phyloP scores from a whole-genome alignment of 1,140 invertebrate species.

The Anoplolepis gracilipes region DNA sequence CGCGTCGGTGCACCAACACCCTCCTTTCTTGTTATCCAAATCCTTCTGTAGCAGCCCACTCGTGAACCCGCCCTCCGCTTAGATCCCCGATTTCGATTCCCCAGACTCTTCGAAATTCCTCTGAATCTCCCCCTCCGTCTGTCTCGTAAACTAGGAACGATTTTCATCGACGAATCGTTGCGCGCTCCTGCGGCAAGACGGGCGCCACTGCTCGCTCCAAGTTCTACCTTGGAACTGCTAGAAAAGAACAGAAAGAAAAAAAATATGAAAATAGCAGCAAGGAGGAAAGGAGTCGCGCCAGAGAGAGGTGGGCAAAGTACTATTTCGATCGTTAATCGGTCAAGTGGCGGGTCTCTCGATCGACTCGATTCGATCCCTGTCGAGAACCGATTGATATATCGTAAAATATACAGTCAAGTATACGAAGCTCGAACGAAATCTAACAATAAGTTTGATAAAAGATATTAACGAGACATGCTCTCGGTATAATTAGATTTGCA shows the following conservation, averaged over 20 bases:
- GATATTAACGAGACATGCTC: background rate
- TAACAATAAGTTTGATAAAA: background rate
- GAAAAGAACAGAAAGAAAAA: background rate
- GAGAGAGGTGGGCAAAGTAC: conserved; percentile 72
- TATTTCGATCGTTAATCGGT: conserved; percentile 61
- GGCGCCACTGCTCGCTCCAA: conserved; percentile 55
- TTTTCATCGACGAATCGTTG: conserved; percentile 59
- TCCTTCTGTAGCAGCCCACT: conserved; percentile 9
- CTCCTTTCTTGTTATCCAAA: conserved; percentile 32
- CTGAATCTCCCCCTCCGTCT: conserved; percentile 4
- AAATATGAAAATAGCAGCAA: conserved; percentile 9
- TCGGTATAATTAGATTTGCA: background rate
- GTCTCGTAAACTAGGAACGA: conserved; percentile 48
- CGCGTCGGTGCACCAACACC: conserved; percentile 37
- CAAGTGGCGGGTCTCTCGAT: conserved; percentile 36
- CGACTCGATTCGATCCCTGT: background rate
- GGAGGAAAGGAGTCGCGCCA: conserved; percentile 50
- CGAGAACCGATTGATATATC: background rate
- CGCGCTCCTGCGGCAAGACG: conserved; percentile 58
- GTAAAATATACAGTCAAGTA: background rate
- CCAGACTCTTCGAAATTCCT: background rate
- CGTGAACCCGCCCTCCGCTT: background rate
- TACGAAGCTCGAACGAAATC: background rate
- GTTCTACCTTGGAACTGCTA: conserved; percentile 49
- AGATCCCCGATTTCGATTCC: background rate